Evolutionary conservation across 2,113 vertebrate species (phyloP).

Genomic region (Amphiprion percula): DNA sequence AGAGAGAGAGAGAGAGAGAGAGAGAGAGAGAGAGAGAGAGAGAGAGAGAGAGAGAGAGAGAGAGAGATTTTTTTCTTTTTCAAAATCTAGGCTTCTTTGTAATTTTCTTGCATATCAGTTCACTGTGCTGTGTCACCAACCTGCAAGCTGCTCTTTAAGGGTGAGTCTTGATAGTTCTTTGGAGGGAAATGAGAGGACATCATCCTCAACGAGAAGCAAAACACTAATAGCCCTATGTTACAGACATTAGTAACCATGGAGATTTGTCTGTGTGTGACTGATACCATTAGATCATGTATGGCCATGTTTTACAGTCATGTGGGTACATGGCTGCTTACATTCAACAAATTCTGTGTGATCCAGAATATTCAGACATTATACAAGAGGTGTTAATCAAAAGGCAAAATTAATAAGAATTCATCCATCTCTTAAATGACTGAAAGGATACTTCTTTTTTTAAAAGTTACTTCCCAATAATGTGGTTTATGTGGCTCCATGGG

Average conservation of each 20-base stretch:
- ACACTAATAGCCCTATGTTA: conserved; percentile 37
- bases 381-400: neutral
- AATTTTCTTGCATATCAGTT: no score
- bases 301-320: neutral
- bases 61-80: no score
- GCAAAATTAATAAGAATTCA: neutral
- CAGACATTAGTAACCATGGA: conserved; percentile 58
- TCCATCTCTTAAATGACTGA: neutral
- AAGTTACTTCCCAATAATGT: no score
- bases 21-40: no score
- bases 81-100: no score
- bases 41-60: no score
- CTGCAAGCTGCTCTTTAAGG: neutral
- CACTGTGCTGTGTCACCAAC: no score
- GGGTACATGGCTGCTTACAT: neutral
- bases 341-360: conserved; percentile 4
- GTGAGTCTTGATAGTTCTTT: conserved; percentile 26
- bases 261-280: conserved; percentile 14
- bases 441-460: no score
- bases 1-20: no score
- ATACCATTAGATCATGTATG: neutral
- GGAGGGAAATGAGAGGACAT: conserved; percentile 47
- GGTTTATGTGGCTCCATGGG: no score
- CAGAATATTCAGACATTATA: neutral
- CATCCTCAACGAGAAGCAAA: conserved; percentile 34